Base-by-base conservation (phyloP, 2,797 vertebrate genomes). In the Coilia nasus region DNA sequence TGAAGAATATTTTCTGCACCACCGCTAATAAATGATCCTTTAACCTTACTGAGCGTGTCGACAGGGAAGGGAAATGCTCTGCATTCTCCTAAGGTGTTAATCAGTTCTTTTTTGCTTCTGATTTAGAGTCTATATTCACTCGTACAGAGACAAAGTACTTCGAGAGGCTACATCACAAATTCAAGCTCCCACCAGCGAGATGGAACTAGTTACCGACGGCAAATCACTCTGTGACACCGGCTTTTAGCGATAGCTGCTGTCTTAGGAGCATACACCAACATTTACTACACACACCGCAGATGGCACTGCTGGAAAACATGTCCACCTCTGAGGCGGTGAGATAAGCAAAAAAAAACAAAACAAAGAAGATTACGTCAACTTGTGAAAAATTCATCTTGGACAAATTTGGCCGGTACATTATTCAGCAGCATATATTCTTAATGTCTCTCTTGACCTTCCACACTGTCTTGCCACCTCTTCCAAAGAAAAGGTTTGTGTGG, bases 1-100 rank as follows among this genome's bases (percentile, higher is more conserved):
- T 93, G 90, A 90, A 47, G 67, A 86, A 88, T 86, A 91, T 90
- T 89, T 89, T 89, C 85, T 75, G 82, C 84, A 85, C 87, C 67
- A 88, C 89, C 82, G 86, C 83, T 90, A 92, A 93, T 92, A 89
- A 93, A 88, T 88, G 59, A 85, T 85, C 88, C 90, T 91, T 93
- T 88, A 92, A 89, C 88, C 83, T 71, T n/a, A 88, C 84, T 50
- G 84, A 89, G 84, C 81, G 80, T 84, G 86, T 88, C 82, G 83
- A 86, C 87, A 88, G 88, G 83, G 92, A 91, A 90, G 71, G 71
- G 71, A 78, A 78, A 78, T 60, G 83, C 80, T 28, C 71, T 3
- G 17, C n/a, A 86, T 85, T 88, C 59, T 85, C 47, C 60, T 41
- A 81, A 83, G 89, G 81, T 83, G 84, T 88, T 87, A 90, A 92